Evolutionary conservation across 2,888 invertebrate species (phyloP).

Genomic region (Belgica antarctica): DNA sequence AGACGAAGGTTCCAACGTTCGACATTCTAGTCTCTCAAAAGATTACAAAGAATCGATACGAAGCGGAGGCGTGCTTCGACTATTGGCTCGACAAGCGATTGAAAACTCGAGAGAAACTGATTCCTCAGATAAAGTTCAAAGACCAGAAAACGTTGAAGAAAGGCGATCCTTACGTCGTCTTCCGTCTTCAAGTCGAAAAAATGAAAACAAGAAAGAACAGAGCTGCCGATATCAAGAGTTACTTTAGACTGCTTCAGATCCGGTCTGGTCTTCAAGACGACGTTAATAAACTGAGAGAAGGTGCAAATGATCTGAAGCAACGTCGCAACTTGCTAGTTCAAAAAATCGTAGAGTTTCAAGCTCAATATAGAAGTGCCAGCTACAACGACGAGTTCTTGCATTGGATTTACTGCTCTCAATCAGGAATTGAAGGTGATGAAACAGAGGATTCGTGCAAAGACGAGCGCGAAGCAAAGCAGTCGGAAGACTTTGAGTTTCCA

Average conservation of each 20-base stretch:
- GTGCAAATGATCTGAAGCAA: too few relatives aligned
- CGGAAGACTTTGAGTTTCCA: too few relatives aligned
- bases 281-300: too few relatives aligned
- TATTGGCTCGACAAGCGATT: background rate
- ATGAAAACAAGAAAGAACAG: conserved; percentile 12
- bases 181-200: background rate
- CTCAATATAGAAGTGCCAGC: background rate
- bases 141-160: background rate
- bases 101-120: background rate
- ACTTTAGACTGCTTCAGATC: background rate
- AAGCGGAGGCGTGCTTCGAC: background rate
- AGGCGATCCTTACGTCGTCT: conserved; percentile 12
- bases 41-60: background rate
- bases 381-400: background rate
- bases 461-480: too few relatives aligned
- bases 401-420: too few relatives aligned
- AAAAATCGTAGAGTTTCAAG: background rate
- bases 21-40: too few relatives aligned
- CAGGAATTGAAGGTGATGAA: too few relatives aligned
- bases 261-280: too few relatives aligned
- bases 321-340: background rate
- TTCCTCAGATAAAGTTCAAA: background rate
- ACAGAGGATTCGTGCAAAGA: too few relatives aligned
- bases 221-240: background rate
- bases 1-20: background rate